Evolutionary conservation across 2,797 vertebrate species (phyloP).

Genomic region (Gadopsis bispinosus): DNA sequence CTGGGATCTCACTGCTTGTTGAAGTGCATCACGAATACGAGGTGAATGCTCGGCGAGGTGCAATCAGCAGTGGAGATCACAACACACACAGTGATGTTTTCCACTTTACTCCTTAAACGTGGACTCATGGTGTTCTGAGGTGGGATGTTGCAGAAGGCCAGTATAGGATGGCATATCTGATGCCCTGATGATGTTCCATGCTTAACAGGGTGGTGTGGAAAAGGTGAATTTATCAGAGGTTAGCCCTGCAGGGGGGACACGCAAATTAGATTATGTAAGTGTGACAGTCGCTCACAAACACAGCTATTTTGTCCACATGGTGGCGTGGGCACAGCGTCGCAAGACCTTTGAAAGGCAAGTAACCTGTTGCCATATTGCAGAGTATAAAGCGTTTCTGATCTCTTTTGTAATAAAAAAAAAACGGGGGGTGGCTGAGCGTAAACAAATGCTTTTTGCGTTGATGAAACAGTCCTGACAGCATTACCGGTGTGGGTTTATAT

Average conservation of each 20-base stretch:
- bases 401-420: conserved; percentile 26
- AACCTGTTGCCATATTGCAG: conserved; percentile 32
- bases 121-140: conserved; percentile 14
- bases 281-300: conserved; percentile 30
- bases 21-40: conserved; percentile 69
- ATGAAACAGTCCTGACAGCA: conserved; percentile 68
- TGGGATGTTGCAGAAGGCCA: conserved; percentile 20
- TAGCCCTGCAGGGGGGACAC: conserved; percentile 28
- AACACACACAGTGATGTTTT: conserved; percentile 28
- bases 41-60: conserved; percentile 49
- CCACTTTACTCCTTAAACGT: conserved; percentile 26
- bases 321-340: background rate
- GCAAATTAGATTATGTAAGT: conserved; percentile 51
- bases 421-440: conserved; percentile 6
- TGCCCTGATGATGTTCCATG: conserved; percentile 36
- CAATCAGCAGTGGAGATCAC: conserved; percentile 41
- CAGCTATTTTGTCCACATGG: conserved; percentile 33
- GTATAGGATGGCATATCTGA: conserved; percentile 39
- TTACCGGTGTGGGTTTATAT: conserved; percentile 56
- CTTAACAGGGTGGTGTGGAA: conserved; percentile 30
- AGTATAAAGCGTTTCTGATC: conserved; percentile 24
- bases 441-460: conserved; percentile 54
- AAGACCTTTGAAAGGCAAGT: conserved; percentile 10
- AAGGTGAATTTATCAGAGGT: conserved; percentile 58
- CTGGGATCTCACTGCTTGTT: conserved; percentile 67